phyloP scores from a whole-genome alignment of 2,888 invertebrate genomes.

The Eupithecia insigniata region DNA sequence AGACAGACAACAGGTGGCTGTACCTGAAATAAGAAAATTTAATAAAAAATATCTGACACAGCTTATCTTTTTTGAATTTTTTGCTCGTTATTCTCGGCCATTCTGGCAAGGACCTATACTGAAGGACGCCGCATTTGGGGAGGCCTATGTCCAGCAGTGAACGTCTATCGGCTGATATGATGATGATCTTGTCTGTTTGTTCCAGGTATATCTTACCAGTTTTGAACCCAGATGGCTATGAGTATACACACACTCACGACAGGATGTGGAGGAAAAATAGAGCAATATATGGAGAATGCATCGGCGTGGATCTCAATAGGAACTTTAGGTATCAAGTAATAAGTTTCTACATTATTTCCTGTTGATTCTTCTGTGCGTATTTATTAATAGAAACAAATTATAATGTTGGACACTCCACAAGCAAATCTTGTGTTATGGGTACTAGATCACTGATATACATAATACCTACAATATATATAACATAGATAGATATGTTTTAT shows the following conservation, averaged over 20 bases:
- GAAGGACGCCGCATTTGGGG: too few species aligned
- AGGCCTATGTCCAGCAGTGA: background rate
- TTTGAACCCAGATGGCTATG: slow-evolving; percentile 94
- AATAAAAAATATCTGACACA: background rate
- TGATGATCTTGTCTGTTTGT: too few species aligned
- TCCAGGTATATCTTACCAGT: slow-evolving; percentile 88
- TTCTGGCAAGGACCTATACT: too few species aligned
- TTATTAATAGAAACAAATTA: too few species aligned
- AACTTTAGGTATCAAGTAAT: slow-evolving; percentile 89
- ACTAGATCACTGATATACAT: too few species aligned
- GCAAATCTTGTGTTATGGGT: too few species aligned
- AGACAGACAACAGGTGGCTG: background rate
- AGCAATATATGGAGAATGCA: slow-evolving; percentile 85
- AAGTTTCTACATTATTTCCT: background rate
- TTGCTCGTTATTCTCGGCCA: background rate
- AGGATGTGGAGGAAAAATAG: slow-evolving; percentile 94
- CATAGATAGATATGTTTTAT: too few species aligned
- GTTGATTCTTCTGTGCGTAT: too few species aligned
- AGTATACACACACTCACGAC: slow-evolving; percentile 91
- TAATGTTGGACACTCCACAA: too few species aligned
- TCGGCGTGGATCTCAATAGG: slow-evolving; percentile 92
- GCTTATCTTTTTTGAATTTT: background rate
- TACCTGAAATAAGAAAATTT: background rate
- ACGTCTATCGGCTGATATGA: too few species aligned
- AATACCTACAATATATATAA: too few species aligned